Base-by-base conservation (phyloP, 2,113 vertebrate genomes). In the Ahaetulla prasina region DNA sequence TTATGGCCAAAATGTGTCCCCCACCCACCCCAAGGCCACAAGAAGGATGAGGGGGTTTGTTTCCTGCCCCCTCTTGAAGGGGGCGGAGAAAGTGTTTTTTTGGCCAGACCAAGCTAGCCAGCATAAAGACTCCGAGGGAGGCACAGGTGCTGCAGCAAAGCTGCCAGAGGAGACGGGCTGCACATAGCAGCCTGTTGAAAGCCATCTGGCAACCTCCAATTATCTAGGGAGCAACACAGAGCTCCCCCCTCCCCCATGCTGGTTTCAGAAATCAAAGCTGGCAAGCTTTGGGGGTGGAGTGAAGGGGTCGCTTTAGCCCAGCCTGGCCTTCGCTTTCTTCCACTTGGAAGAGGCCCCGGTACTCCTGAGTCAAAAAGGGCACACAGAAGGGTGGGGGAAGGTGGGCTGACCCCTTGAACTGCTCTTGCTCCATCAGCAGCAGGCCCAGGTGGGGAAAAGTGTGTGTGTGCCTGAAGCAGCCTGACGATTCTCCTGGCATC, bases 121-220 rank as follows among this genome's bases (percentile, higher is more conserved):
- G 68, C 43, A 52, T 43, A 23, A 60, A 60, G 57, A 30, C 25
- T 86, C 10, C 0, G 1, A 47, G 53, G 47, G 53, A 47, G 53
- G 80, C 30, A 23, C 43, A 91, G 74, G 80, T 45, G 52, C 52
- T 4, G 74, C 80, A 84, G 27, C 11, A 39, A 84, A 68, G 18
- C 14, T 35, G 35, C 47, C 8, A 18, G n/a, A 55, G 84, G 45
- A 54, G 52, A 53, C 43, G 12, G 39, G 2, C 45, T 55, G 39
- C 23, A 4, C 53, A 12, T 25, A 47, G 23, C 52, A 55, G 80
- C 74, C 7, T 12, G 52, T 49, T 86, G 39, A 5, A 60, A 57
- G 84, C 91, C 91, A 88, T 87, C 55, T 91, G 90, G 43, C 84
- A 35, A 12, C 6, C 84, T 91, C 90, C 57, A 91, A 50, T 91